Conservation (phyloP, 2,797 vertebrate genomes). For the Phalloptychus januarius region DNA sequence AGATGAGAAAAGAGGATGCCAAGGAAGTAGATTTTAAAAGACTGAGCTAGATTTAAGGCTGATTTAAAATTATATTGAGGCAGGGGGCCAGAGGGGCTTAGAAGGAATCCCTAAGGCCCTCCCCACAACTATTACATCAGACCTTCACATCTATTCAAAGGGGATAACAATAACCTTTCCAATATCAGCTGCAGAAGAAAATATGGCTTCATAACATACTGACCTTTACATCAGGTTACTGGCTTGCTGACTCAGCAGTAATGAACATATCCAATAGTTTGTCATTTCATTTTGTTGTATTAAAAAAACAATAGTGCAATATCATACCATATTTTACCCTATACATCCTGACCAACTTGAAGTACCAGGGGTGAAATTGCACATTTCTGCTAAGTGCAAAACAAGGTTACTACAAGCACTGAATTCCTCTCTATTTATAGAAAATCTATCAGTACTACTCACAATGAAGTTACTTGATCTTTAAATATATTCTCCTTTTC, state of each 20-base stretch:
- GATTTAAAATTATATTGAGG: slow-evolving; percentile 29
- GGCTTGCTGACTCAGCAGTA: neutral
- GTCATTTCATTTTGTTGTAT: neutral
- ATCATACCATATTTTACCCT: slow-evolving; percentile 10
- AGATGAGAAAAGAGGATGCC: slow-evolving; percentile 49
- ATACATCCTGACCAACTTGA: slow-evolving; percentile 35
- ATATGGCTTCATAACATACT: slow-evolving; percentile 17
- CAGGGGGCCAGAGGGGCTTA: slow-evolving; percentile 3
- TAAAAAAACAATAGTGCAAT: neutral
- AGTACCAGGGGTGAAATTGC: slow-evolving; percentile 41
- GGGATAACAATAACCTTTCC: slow-evolving; percentile 1
- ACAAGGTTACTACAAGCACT: neutral
- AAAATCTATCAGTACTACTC: slow-evolving; percentile 30
- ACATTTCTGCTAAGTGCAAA: slow-evolving; percentile 20
- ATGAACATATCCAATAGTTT: neutral
- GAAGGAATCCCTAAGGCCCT: slow-evolving; percentile 3
- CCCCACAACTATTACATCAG: slow-evolving; percentile 18
- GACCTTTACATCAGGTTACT: neutral
- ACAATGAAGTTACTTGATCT: slow-evolving; percentile 49
- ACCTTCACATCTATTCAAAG: slow-evolving; percentile 20
- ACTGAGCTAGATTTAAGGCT: slow-evolving; percentile 42
- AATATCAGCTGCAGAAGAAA: slow-evolving; percentile 12
- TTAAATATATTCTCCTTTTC: neutral
- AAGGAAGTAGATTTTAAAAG: slow-evolving; percentile 51
- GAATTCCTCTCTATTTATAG: neutral